phyloP scores from a whole-genome alignment of 2,113 vertebrate genomes.

The Holacanthus passer region DNA sequence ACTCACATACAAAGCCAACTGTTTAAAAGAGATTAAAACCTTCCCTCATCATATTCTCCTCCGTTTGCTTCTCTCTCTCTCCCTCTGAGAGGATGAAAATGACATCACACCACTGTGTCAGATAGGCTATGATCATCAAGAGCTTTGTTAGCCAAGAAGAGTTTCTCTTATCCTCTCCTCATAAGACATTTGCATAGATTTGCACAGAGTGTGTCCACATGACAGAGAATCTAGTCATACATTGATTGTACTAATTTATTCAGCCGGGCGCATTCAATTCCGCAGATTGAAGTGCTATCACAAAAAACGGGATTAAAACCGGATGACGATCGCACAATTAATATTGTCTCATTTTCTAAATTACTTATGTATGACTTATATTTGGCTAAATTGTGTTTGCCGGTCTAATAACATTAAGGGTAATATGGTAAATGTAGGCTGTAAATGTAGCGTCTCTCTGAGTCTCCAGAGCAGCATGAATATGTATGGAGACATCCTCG shows the following conservation, averaged over 20 bases:
- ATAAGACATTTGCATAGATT: conserved; percentile 76
- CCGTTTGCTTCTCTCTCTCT: conserved; percentile 1
- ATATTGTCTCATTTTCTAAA: conserved; percentile 75
- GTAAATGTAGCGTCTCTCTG: conserved; percentile 68
- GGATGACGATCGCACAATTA: conserved; percentile 69
- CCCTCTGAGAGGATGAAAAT: conserved; percentile 53
- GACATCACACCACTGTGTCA: conserved; percentile 57
- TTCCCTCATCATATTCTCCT: conserved; percentile 2
- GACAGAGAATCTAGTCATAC: conserved; percentile 74
- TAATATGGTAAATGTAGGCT: conserved; percentile 77
- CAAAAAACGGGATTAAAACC: conserved; percentile 76
- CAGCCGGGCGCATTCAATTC: conserved; percentile 69
- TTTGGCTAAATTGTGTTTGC: conserved; percentile 78
- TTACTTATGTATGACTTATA: conserved; percentile 78
- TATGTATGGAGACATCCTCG: conserved; percentile 78
- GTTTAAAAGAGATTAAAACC: background rate
- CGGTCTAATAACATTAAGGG: conserved; percentile 77
- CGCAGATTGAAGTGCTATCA: conserved; percentile 75
- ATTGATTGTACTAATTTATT: conserved; percentile 81
- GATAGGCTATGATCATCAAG: conserved; percentile 66
- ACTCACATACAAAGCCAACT: background rate
- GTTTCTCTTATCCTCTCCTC: conserved; percentile 75
- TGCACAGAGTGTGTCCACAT: conserved; percentile 73
- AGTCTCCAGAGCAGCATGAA: conserved; percentile 72
- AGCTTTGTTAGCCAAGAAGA: conserved; percentile 70